Evolutionary conservation across 2,888 invertebrate genomes (phyloP).

Genomic region (Lasius fuliginosus): DNA sequence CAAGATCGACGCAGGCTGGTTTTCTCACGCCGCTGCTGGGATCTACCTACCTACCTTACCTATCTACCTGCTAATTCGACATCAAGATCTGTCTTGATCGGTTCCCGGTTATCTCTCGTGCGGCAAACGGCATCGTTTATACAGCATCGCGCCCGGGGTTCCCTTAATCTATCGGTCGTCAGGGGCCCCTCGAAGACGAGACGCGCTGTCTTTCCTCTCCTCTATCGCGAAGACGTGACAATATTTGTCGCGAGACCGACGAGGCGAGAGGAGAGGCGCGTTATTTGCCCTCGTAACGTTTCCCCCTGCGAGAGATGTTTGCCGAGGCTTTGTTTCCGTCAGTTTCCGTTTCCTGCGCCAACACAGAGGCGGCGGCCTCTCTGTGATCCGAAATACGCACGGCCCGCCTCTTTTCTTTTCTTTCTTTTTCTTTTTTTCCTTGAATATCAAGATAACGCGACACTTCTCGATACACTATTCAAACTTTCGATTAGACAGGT

Average conservation of each 20-base stretch:
- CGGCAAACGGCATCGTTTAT: slow-evolving; percentile 58
- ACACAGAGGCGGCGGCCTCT: slow-evolving; percentile 81
- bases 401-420: neutral
- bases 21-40: slow-evolving; percentile 27
- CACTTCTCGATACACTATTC: slow-evolving; percentile 1
- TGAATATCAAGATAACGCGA: slow-evolving; percentile 39
- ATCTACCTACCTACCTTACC: too few relatives aligned
- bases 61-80: slow-evolving; percentile 80
- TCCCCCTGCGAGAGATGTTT: slow-evolving; percentile 81
- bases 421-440: neutral
- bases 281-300: slow-evolving; percentile 84
- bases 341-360: slow-evolving; percentile 86
- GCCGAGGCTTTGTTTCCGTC: slow-evolving; percentile 85
- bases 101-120: slow-evolving; percentile 75
- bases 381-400: slow-evolving; percentile 78
- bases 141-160: slow-evolving; percentile 63
- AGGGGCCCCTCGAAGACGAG: slow-evolving; percentile 62
- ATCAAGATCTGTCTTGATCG: slow-evolving; percentile 72
- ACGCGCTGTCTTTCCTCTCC: slow-evolving; percentile 55
- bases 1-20: slow-evolving; percentile 3
- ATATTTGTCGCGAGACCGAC: slow-evolving; percentile 80
- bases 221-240: slow-evolving; percentile 73
- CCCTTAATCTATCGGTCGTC: slow-evolving; percentile 73
- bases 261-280: slow-evolving; percentile 72
- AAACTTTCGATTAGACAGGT: neutral